Evolutionary conservation across 1,140 invertebrate species (phyloP).

Genomic region (Scaptomyza hsui): DNA sequence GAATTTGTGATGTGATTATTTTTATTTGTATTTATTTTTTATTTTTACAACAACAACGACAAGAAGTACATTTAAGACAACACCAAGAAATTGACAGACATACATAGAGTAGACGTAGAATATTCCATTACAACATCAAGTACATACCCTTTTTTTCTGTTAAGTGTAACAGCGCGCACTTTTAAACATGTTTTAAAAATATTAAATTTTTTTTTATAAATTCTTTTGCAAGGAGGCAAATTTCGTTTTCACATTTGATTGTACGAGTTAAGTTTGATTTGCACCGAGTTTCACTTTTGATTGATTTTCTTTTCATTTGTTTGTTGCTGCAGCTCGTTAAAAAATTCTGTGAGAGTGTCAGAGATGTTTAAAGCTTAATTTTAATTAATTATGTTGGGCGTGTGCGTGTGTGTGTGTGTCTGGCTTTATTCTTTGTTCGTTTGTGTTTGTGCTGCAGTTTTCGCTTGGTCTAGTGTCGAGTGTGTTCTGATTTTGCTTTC

Average conservation of each 20-base stretch:
- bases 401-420: background rate
- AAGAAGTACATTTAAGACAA: conserved; percentile 56
- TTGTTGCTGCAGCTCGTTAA: conserved; percentile 18
- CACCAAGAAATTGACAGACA: conserved; percentile 74
- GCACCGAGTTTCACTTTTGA: conserved; percentile 70
- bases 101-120: conserved; percentile 56
- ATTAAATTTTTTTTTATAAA: conserved; percentile 7
- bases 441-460: conserved; percentile 4
- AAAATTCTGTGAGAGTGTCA: conserved; percentile 53
- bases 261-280: conserved; percentile 26
- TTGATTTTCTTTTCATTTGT: conserved; percentile 18
- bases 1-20: background rate
- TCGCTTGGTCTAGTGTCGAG: conserved; percentile 47
- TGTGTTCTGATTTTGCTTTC: conserved; percentile 51
- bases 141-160: conserved; percentile 72
- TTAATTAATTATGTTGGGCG: conserved; percentile 23
- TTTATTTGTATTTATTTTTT: too few species aligned
- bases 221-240: conserved; percentile 28
- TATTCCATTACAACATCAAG: conserved; percentile 83
- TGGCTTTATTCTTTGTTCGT: conserved; percentile 3
- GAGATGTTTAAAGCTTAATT: conserved; percentile 18
- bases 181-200: conserved; percentile 25
- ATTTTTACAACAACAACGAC: conserved; percentile 28
- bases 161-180: conserved; percentile 35
- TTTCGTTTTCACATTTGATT: conserved; percentile 24